Evolutionary conservation across 2,888 invertebrate species (phyloP).

Genomic region (Tipula helvola): DNA sequence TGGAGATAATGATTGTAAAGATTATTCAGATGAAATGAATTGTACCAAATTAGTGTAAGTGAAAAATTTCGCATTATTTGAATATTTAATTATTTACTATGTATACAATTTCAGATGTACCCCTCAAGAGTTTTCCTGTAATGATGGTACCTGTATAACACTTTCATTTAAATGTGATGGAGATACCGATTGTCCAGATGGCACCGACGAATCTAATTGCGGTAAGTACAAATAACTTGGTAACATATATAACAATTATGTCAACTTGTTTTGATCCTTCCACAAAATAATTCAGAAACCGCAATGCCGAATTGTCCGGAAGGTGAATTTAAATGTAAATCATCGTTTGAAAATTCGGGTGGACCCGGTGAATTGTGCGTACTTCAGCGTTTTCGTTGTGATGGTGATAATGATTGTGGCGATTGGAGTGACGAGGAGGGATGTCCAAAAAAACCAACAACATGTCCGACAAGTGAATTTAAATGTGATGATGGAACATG

Average conservation of each 20-base stretch:
- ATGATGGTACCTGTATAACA: slow-evolving; percentile 55
- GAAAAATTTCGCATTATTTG: neutral
- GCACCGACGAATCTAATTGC: slow-evolving; percentile 60
- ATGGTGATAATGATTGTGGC: slow-evolving; percentile 76
- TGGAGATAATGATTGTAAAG: slow-evolving; percentile 68
- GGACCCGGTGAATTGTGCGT: slow-evolving; percentile 48
- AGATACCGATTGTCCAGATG: slow-evolving; percentile 61
- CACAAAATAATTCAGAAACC: slow-evolving; percentile 23
- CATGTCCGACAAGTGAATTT: slow-evolving; percentile 57
- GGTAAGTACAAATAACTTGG: slow-evolving; percentile 33
- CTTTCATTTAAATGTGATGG: slow-evolving; percentile 63
- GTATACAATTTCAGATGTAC: slow-evolving; percentile 44
- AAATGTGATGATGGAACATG: slow-evolving; percentile 61
- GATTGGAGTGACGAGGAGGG: slow-evolving; percentile 79
- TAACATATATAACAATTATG: neutral
- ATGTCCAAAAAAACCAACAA: slow-evolving; percentile 52
- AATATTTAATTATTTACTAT: neutral
- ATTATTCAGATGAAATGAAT: slow-evolving; percentile 64
- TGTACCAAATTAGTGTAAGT: slow-evolving; percentile 56
- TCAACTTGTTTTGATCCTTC: neutral
- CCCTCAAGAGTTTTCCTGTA: slow-evolving; percentile 59
- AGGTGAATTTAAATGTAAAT: slow-evolving; percentile 63
- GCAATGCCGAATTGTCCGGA: slow-evolving; percentile 52
- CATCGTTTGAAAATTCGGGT: slow-evolving; percentile 36
- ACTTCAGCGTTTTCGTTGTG: slow-evolving; percentile 62